Percentiles rank a stretch among this genome's conserved stretches.
These are phyloP conservation scores for human (Homo sapiens) DNA, from an alignment of 2,113 vertebrate species.

Conservation along the genomic window DNA sequence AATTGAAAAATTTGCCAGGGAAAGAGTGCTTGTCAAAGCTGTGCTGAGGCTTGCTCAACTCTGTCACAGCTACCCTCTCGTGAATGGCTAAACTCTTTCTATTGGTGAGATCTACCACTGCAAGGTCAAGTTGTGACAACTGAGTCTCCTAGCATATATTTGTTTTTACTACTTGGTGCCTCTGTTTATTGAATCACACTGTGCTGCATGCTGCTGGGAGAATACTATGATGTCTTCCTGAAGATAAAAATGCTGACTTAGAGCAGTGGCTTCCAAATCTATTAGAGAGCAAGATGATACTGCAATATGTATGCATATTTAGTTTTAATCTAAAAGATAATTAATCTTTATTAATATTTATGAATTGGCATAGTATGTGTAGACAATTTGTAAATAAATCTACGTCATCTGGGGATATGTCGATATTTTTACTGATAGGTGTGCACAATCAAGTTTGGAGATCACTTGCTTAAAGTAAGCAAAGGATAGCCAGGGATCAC, in stretches of 20 bases:
- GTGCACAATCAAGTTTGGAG: neutral
- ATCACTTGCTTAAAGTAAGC: neutral
- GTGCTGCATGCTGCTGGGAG: neutral
- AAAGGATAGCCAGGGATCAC: neutral
- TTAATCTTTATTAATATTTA: slow-evolving; percentile 7
- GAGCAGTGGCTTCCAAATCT: neutral
- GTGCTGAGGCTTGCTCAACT: neutral
- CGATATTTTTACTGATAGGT: neutral
- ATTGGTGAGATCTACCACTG: neutral
- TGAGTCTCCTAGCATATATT: neutral
- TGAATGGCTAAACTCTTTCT: neutral
- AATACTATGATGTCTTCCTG: slow-evolving; percentile 1
- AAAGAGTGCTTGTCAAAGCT: neutral
- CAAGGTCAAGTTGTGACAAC: neutral
- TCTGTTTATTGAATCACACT: slow-evolving; percentile 7
- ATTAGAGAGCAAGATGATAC: neutral
- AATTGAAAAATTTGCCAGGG: neutral
- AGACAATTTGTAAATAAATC: neutral
- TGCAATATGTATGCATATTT: neutral
- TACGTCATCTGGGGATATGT: neutral
- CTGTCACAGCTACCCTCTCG: neutral
- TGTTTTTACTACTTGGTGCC: neutral
- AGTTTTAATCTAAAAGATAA: slow-evolving; percentile 27
- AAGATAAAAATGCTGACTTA: slow-evolving; percentile 9
- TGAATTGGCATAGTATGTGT: neutral